Base-by-base conservation (phyloP, 2,113 vertebrate genomes). In the Halichoeres trimaculatus region DNA sequence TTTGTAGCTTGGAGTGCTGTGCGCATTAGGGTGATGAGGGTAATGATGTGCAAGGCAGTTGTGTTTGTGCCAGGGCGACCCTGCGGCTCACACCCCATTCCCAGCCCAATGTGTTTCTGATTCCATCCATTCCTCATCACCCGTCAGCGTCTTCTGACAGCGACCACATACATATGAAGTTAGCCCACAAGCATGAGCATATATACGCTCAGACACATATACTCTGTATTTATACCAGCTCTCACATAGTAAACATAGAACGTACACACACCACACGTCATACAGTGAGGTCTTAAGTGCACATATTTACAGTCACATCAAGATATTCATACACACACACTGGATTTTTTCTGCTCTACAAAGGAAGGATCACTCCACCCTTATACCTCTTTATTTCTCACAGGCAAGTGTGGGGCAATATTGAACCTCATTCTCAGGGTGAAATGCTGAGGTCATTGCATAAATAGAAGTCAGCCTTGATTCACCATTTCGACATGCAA, bases 41-140 rank as follows among this genome's bases (percentile, higher is more conserved):
- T 94, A 94, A 94, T 93, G 92, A 93, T 89, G 86, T 93, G 90
- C 90, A 84, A 89, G 89, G 88, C 83, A 80, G 81, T 87, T 89
- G 83, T 83, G 81, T 90, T 87, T 80, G 80, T 87, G 88, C 83
- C 83, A 90, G 87, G 89, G 86, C 90, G 88, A 93, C 91, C 92
- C 90, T 87, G 85, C 85, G 88, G 87, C 90, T 93, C 85, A 79
- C 74, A 83, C 80, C 89, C 88, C 88, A 89, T 92, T 90, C 91
- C 81, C 89, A 83, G 75, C 83, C 78, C 92, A 87, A 92, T 92
- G 90, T 93, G 90, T 90, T 93, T 91, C 91, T 91, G 89, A 94
- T 91, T 92, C 86, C 83, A 87, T 83, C 66, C 79, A 91, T 92
- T 88, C 88, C 90, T 93, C 92, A 92, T 92, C 85, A 88, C 74